Percentiles rank a stretch among this genome's conserved stretches.
Conservation (phyloP, 2,797 vertebrate genomes). For the Pantherophis vulpinus region DNA sequence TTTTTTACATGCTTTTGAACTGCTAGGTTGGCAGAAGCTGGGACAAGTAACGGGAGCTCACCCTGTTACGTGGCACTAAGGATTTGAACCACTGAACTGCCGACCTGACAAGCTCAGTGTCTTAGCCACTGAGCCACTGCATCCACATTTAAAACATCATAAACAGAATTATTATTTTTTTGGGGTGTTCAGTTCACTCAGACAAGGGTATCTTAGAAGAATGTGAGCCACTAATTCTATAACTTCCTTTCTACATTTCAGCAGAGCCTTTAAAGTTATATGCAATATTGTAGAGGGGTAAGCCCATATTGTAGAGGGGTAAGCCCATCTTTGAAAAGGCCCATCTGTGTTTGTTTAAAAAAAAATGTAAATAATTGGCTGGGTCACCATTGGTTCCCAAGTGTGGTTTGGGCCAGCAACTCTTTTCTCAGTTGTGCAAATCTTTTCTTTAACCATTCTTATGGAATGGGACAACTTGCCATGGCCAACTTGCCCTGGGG, state of each 20-base stretch:
- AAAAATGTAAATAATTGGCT: background rate
- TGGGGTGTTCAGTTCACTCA: background rate
- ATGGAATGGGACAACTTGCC: background rate
- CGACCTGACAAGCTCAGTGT: too few species aligned
- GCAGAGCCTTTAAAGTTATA: background rate
- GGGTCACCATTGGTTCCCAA: too few species aligned
- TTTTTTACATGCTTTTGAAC: too few species aligned
- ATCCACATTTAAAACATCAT: background rate
- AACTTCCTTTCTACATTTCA: background rate
- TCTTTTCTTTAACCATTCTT: background rate
- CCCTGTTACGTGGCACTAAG: too few species aligned
- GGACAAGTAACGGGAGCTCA: too few species aligned
- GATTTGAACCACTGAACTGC: too few species aligned
- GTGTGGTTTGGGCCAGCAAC: background rate
- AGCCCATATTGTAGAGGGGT: background rate
- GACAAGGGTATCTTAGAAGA: background rate
- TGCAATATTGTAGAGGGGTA: background rate
- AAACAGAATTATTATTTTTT: background rate
- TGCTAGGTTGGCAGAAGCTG: too few species aligned
- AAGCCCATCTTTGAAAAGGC: background rate
- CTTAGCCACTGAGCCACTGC: too few species aligned
- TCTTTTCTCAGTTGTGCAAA: background rate
- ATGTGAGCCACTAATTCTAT: background rate
- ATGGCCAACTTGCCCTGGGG: background rate
- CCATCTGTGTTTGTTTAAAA: background rate